Evolutionary conservation across 2,797 vertebrate genomes (phyloP).

Genomic region (Potorous gilbertii): DNA sequence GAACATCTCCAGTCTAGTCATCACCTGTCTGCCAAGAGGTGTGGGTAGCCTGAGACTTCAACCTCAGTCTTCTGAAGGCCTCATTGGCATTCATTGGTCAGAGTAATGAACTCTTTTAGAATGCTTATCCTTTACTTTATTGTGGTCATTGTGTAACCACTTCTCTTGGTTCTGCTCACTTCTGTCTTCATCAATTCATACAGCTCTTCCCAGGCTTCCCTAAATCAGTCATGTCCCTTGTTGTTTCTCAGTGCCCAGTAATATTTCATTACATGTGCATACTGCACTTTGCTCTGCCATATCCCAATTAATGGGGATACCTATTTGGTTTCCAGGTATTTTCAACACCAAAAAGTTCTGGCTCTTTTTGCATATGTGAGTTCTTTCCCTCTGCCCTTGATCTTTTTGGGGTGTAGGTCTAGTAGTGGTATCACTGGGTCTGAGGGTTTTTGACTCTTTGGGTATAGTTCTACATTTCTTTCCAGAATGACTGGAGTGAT

Average conservation of each 20-base stretch:
- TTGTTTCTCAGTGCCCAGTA: background rate
- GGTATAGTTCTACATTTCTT: too few relatives aligned
- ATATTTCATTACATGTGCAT: background rate
- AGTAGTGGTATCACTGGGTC: background rate
- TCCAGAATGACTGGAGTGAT: background rate
- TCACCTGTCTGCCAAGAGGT: background rate
- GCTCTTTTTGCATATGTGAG: background rate
- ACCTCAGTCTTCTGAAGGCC: background rate
- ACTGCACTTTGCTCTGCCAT: background rate
- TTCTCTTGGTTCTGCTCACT: background rate
- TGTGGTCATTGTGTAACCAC: background rate
- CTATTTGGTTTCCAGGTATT: background rate
- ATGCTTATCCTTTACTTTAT: background rate
- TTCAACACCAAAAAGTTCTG: background rate
- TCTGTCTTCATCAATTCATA: background rate
- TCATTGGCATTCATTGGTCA: background rate
- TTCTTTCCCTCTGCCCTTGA: background rate
- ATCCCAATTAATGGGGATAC: background rate
- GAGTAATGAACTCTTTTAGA: background rate
- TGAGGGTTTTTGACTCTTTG: background rate
- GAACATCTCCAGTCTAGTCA: background rate
- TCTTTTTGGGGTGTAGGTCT: background rate
- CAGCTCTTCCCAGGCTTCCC: background rate
- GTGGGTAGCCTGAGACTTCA: background rate
- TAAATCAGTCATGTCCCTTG: background rate